phyloP scores from a whole-genome alignment of 2,888 invertebrate species.

The Pseudococcus viburni region DNA sequence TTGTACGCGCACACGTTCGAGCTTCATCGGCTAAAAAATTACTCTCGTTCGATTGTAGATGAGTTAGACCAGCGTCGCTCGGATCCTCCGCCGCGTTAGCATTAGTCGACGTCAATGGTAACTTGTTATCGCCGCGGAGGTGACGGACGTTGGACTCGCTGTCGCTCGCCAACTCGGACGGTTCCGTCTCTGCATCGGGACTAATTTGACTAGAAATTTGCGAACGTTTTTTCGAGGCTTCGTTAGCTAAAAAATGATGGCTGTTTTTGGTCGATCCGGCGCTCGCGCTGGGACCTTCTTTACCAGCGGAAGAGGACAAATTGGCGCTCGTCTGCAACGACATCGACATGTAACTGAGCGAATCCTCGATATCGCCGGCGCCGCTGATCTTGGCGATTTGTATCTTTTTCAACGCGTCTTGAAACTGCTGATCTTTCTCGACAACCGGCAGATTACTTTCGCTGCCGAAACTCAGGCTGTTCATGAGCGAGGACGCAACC shows the following conservation, averaged over 20 bases:
- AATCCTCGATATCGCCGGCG: conserved; percentile 68
- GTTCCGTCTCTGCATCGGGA: neutral
- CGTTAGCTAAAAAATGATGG: conserved; percentile 71
- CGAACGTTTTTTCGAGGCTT: conserved; percentile 70
- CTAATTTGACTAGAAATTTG: conserved; percentile 59
- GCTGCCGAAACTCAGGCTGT: conserved; percentile 72
- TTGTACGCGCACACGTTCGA: conserved; percentile 28
- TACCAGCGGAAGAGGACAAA: neutral
- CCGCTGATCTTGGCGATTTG: conserved; percentile 69
- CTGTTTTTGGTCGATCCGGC: conserved; percentile 60
- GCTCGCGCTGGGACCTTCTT: neutral
- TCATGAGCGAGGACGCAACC: conserved; percentile 70
- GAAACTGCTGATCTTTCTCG: conserved; percentile 74
- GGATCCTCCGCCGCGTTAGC: neutral
- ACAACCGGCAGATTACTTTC: conserved; percentile 75
- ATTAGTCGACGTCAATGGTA: neutral
- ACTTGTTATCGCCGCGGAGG: conserved; percentile 6
- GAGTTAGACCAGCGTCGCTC: neutral
- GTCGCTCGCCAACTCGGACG: neutral
- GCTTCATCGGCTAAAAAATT: conserved; percentile 50
- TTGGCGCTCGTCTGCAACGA: conserved; percentile 56
- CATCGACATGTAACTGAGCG: conserved; percentile 62
- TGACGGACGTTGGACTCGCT: too few relatives aligned
- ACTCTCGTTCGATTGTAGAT: neutral
- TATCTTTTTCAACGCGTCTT: conserved; percentile 74